phyloP scores from a whole-genome alignment of 2,797 vertebrate species.

The Myoxocephalus aenaeus region DNA sequence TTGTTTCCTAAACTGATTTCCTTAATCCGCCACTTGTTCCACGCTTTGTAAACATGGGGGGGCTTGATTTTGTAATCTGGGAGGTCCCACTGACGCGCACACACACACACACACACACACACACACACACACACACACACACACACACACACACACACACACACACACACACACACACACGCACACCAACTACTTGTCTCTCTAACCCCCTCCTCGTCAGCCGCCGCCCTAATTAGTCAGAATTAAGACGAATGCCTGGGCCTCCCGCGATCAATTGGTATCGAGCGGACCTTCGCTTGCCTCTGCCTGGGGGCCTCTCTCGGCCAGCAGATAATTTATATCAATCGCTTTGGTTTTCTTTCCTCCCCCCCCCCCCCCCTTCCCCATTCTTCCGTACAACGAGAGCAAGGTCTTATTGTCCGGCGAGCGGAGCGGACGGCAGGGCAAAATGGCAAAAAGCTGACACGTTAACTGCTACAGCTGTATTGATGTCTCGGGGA shows the following conservation, averaged over 20 bases:
- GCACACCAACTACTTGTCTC: conserved; percentile 62
- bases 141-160: conserved; percentile 51
- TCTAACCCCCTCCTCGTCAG: conserved; percentile 75
- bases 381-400: conserved; percentile 57
- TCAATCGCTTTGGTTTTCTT: conserved; percentile 83
- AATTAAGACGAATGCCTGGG: conserved; percentile 88
- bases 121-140: conserved; percentile 50
- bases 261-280: conserved; percentile 85
- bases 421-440: conserved; percentile 37
- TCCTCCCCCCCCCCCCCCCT: conserved; percentile 38
- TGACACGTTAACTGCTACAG: conserved; percentile 34
- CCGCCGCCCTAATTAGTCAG: conserved; percentile 84
- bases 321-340: conserved; percentile 85
- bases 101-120: conserved; percentile 40
- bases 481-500: conserved; percentile 37
- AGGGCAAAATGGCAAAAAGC: conserved; percentile 42
- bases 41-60: conserved; percentile 75
- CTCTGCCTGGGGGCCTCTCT: conserved; percentile 75
- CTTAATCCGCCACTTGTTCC: conserved; percentile 81
- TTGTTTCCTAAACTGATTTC: conserved; percentile 83
- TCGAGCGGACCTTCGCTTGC: conserved; percentile 81
- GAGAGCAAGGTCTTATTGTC: conserved; percentile 57
- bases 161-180: conserved; percentile 46
- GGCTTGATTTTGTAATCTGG: conserved; percentile 75
- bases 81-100: conserved; percentile 67